phyloP scores from a whole-genome alignment of 2,113 vertebrate genomes.

The Capreolus pygargus region DNA sequence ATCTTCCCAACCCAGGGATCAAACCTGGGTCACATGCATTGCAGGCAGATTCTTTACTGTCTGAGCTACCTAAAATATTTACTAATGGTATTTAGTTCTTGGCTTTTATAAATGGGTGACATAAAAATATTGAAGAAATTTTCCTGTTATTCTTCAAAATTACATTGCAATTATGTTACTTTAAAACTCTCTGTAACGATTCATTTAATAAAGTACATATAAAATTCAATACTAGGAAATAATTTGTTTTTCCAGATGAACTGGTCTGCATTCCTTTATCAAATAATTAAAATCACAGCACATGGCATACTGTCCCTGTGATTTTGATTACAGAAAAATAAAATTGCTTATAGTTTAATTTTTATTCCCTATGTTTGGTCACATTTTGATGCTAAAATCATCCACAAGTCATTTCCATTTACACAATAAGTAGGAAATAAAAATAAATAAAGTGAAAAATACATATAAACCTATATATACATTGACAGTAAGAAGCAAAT shows the following conservation, averaged over 20 bases:
- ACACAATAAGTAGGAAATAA: not conserved
- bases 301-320: not conserved
- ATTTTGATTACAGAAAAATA: not conserved
- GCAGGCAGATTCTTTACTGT: not conserved
- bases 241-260: not conserved
- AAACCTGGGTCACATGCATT: not conserved
- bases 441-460: not conserved
- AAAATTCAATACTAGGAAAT: not conserved
- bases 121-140: not conserved
- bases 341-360: not conserved
- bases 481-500: not conserved
- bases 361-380: not conserved
- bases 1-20: not conserved
- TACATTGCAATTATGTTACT: not conserved
- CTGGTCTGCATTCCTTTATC: not conserved
- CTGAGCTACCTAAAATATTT: not conserved
- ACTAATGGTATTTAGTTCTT: not conserved
- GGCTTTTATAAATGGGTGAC: not conserved
- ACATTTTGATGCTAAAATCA: not conserved
- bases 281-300: not conserved
- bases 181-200: not conserved
- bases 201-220: not conserved
- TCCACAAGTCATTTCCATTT: not conserved
- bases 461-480: not conserved
- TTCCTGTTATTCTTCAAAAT: not conserved